These are phyloP conservation scores for Sceloporus undulatus DNA, from an alignment of 2,113 vertebrate genomes.

Conservation along the genomic window DNA sequence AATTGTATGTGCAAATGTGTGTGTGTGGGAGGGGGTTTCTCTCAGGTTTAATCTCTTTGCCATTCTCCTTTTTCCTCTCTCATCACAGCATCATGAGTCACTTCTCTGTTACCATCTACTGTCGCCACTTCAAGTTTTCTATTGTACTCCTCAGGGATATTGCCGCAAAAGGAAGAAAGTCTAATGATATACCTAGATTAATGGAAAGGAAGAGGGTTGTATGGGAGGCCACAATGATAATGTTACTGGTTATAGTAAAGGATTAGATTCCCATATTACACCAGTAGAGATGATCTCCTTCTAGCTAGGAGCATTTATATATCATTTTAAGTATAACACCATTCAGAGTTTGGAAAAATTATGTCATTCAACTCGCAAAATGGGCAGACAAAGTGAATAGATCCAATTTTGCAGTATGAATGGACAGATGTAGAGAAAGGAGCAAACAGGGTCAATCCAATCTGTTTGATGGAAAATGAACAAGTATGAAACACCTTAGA, in stretches of 20 bases:
- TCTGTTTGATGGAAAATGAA: not conserved
- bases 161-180: not conserved
- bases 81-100: not conserved
- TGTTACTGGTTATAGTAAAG: too few relatives aligned
- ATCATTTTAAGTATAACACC: not conserved
- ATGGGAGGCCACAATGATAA: not conserved
- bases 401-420: not conserved
- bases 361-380: not conserved
- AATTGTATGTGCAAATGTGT: too few relatives aligned
- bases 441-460: not conserved
- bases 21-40: too few relatives aligned
- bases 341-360: not conserved
- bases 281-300: not conserved
- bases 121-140: not conserved
- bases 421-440: not conserved
- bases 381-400: not conserved
- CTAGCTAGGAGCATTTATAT: not conserved
- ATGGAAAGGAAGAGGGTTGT: not conserved
- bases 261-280: not conserved
- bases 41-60: too few relatives aligned
- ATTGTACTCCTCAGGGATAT: not conserved
- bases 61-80: too few relatives aligned
- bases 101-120: not conserved
- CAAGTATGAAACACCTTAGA: not conserved
- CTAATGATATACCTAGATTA: not conserved